Conservation (phyloP, 1,140 invertebrate genomes). For the Tetragonula clypearis region DNA sequence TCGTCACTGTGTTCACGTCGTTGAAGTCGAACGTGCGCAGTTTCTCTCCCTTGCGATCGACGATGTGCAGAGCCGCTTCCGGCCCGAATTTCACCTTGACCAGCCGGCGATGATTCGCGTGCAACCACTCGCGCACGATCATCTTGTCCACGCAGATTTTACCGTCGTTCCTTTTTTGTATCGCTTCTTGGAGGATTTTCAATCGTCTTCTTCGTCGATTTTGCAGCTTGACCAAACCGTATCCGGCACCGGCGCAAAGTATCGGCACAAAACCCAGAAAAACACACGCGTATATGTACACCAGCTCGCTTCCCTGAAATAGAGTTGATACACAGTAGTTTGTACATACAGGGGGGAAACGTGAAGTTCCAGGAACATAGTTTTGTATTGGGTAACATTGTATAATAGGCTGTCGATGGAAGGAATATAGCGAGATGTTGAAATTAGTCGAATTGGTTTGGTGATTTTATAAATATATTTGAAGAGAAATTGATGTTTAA, state of each 20-base stretch:
- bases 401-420: not conserved
- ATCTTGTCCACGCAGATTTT: slow-evolving; percentile 94
- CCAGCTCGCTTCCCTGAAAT: slow-evolving; percentile 95
- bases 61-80: slow-evolving; percentile 90
- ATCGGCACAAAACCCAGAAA: slow-evolving; percentile 95
- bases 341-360: not conserved
- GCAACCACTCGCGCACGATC: slow-evolving; percentile 97
- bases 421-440: not conserved
- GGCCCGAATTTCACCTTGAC: slow-evolving; percentile 95
- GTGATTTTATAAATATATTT: not conserved
- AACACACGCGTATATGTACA: slow-evolving; percentile 97
- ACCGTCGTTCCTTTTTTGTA: slow-evolving; percentile 82
- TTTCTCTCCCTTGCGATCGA: slow-evolving; percentile 95
- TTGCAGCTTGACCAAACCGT: slow-evolving; percentile 95
- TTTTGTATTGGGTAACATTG: not conserved
- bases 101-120: slow-evolving; percentile 94
- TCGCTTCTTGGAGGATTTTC: slow-evolving; percentile 92
- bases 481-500: not conserved
- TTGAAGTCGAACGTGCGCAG: slow-evolving; percentile 90
- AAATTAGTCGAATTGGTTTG: not conserved
- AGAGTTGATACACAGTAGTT: not conserved
- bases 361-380: slow-evolving; percentile 4
- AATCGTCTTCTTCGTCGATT: slow-evolving; percentile 90
- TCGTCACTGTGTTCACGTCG: slow-evolving; percentile 88
- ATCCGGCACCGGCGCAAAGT: slow-evolving; percentile 94